These are phyloP conservation scores for Dipus sagitta DNA, from an alignment of 2,797 vertebrate species.

Conservation along the genomic window DNA sequence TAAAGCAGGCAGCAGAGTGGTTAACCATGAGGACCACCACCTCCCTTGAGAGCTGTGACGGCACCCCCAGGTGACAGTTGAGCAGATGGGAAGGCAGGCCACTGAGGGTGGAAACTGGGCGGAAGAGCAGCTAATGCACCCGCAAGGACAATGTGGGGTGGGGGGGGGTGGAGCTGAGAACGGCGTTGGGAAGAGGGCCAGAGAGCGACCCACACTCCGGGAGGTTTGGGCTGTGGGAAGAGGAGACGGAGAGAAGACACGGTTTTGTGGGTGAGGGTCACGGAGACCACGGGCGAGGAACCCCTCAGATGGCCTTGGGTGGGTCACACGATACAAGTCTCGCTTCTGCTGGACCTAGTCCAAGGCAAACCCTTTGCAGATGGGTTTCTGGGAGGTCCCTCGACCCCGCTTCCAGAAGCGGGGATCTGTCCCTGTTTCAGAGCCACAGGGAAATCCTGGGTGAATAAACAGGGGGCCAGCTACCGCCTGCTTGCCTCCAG, in stretches of 20 bases:
- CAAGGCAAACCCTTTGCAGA: neutral
- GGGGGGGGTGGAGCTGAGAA: neutral
- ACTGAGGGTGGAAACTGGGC: no score
- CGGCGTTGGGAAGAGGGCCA: neutral
- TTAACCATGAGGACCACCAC: no score
- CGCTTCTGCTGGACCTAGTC: neutral
- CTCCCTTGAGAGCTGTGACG: no score
- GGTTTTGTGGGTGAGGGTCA: neutral
- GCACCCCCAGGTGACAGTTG: no score
- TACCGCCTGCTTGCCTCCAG: neutral
- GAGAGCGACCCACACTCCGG: neutral
- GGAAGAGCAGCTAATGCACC: no score
- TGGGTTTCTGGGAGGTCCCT: neutral
- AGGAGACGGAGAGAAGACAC: neutral
- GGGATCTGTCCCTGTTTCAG: slow-evolving; percentile 51
- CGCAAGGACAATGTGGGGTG: no score
- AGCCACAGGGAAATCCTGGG: slow-evolving; percentile 65
- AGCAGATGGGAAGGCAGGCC: no score
- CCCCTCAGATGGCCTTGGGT: no score
- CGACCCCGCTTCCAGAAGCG: slow-evolving; percentile 42
- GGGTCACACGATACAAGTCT: no score
- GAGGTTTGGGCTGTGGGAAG: neutral
- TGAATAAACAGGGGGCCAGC: neutral
- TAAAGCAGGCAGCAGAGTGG: no score
- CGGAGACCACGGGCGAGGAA: neutral